phyloP scores from a whole-genome alignment of 2,888 invertebrate genomes.

The Mimachlamys varia region DNA sequence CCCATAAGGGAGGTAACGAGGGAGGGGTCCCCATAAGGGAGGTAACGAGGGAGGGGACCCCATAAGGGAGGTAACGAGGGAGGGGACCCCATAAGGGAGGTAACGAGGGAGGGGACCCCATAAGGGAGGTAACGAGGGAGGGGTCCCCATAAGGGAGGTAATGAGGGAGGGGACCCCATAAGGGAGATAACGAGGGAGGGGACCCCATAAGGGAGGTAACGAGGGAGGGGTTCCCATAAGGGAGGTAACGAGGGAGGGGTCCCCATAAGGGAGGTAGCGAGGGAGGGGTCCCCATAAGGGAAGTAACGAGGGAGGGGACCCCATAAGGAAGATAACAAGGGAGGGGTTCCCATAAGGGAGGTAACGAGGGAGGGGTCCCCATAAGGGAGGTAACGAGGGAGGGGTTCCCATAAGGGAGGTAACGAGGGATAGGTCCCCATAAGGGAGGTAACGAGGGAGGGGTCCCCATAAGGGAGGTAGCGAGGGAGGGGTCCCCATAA shows the following conservation, averaged over 20 bases:
- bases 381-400: neutral
- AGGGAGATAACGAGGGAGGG: neutral
- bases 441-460: neutral
- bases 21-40: neutral
- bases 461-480: neutral
- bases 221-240: neutral
- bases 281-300: neutral
- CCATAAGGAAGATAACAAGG: neutral
- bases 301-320: too few species aligned
- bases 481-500: neutral
- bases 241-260: neutral
- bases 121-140: neutral
- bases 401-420: neutral
- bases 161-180: neutral
- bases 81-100: neutral
- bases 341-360: neutral
- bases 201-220: neutral
- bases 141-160: neutral
- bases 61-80: neutral
- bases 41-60: neutral
- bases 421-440: too few species aligned
- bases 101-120: neutral
- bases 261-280: neutral
- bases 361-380: too few species aligned
- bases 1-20: neutral